phyloP scores from a whole-genome alignment of 53 echinoderm and acorn worm genomes.

The Temnopleurus reevesii region DNA sequence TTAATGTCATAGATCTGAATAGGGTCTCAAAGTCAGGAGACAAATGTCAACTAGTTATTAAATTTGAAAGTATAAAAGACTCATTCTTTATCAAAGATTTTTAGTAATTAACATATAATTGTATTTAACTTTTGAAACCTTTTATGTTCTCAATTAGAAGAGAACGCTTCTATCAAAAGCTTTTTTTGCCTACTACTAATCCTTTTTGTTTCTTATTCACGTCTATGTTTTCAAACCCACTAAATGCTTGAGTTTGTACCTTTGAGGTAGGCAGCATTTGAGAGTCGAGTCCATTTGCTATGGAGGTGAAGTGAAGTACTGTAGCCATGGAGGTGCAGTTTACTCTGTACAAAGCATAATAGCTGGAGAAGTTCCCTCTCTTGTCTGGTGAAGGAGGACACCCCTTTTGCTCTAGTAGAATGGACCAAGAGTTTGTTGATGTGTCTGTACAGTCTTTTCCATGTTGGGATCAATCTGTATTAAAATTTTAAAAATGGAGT shows the following conservation, averaged over 20 bases:
- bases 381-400: slow-evolving; percentile 12
- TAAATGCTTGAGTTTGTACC: background rate
- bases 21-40: no score
- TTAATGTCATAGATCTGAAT: no score
- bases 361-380: slow-evolving; percentile 35
- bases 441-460: slow-evolving; percentile 55
- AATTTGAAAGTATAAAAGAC: no score
- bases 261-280: slow-evolving; percentile 41
- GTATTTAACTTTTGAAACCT: no score
- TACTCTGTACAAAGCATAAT: slow-evolving; percentile 44
- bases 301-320: slow-evolving; percentile 49
- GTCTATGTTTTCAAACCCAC: no score
- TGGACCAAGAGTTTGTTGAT: slow-evolving; percentile 13
- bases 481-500: background rate
- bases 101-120: no score
- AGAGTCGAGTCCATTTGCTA: slow-evolving; percentile 43
- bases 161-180: no score
- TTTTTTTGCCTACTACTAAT: no score
- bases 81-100: no score
- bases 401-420: slow-evolving; percentile 46
- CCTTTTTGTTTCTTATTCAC: no score
- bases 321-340: slow-evolving; percentile 56
- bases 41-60: no score
- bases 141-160: no score
- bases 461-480: slow-evolving; percentile 45